Evolutionary conservation across 2,113 vertebrate species (phyloP).

Genomic region (Chrysemys picta): DNA sequence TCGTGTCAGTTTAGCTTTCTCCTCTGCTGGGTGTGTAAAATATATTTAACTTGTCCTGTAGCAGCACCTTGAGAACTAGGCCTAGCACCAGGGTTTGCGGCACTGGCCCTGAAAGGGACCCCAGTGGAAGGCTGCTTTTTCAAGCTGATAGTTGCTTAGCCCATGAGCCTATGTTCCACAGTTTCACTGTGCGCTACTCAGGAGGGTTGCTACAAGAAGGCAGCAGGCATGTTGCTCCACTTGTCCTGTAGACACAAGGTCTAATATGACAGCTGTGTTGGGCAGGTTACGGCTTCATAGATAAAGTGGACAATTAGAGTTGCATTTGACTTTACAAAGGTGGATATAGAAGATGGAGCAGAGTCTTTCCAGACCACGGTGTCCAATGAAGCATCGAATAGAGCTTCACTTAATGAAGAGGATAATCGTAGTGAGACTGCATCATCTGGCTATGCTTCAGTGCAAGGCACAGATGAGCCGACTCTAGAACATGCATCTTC

Average conservation of each 20-base stretch:
- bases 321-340: slow-evolving; percentile 53
- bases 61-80: neutral
- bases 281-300: neutral
- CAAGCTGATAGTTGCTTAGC: neutral
- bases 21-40: neutral
- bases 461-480: slow-evolving; percentile 82
- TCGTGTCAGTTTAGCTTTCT: neutral
- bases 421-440: slow-evolving; percentile 84
- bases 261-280: neutral
- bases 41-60: neutral
- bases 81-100: neutral
- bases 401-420: slow-evolving; percentile 69
- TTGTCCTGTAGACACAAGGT: neutral
- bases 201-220: neutral
- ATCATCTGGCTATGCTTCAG: slow-evolving; percentile 87
- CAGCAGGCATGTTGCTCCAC: neutral
- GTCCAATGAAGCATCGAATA: slow-evolving; percentile 62
- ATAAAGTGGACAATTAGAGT: too few species aligned
- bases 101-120: neutral
- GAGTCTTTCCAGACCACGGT: slow-evolving; percentile 72
- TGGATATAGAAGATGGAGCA: slow-evolving; percentile 70
- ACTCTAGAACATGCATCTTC: slow-evolving; percentile 63
- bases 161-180: neutral
- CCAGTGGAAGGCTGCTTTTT: neutral
- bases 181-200: neutral